A percentile compares a stretch with the other conserved stretches of the same genome.
These are phyloP conservation scores for Habroteleia sp. DNA, from an alignment of 2,888 invertebrate species.

Conservation along the genomic window DNA sequence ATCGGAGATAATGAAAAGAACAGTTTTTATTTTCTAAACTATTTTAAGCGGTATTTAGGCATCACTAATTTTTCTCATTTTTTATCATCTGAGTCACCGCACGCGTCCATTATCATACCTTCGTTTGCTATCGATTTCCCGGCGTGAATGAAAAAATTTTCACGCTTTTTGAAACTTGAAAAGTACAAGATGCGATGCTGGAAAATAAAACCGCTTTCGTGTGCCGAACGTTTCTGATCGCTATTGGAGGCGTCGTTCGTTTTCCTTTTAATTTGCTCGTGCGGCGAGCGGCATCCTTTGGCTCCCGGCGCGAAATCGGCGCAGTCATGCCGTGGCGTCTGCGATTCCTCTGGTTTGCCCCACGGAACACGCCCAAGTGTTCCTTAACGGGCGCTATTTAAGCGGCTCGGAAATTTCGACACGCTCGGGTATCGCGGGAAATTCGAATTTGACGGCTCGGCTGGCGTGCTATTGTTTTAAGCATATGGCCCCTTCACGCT, in stretches of 20 bases:
- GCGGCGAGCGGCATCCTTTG: constrained; percentile 60
- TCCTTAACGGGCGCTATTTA: constrained; percentile 56
- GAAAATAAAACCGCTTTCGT: constrained; percentile 28
- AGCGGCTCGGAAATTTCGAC: constrained; percentile 58
- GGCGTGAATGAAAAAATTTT: constrained; percentile 40
- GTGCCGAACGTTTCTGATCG: constrained; percentile 10
- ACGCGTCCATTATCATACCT: constrained; percentile 67
- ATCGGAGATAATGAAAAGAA: no score
- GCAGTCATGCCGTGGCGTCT: constrained; percentile 76
- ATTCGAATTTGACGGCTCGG: constrained; percentile 69
- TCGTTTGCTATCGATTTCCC: constrained; percentile 12
- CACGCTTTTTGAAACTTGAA: constrained; percentile 28
- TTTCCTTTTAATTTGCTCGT: constrained; percentile 58
- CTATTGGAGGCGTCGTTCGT: constrained; percentile 18
- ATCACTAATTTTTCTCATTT: constrained; percentile 70
- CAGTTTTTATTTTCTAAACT: constrained; percentile 1
- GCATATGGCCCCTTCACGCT: constrained; percentile 62
- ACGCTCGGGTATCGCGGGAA: constrained; percentile 66
- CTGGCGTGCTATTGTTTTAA: constrained; percentile 64
- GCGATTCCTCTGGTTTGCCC: constrained; percentile 61
- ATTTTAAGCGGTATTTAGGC: constrained; percentile 64
- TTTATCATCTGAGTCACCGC: constrained; percentile 57
- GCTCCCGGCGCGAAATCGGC: constrained; percentile 61
- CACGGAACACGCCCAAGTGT: constrained; percentile 45
- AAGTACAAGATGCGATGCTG: constrained; percentile 15